Evolutionary conservation across 1,140 invertebrate species (phyloP).

Genomic region (Ptiloglossa arizonensis): DNA sequence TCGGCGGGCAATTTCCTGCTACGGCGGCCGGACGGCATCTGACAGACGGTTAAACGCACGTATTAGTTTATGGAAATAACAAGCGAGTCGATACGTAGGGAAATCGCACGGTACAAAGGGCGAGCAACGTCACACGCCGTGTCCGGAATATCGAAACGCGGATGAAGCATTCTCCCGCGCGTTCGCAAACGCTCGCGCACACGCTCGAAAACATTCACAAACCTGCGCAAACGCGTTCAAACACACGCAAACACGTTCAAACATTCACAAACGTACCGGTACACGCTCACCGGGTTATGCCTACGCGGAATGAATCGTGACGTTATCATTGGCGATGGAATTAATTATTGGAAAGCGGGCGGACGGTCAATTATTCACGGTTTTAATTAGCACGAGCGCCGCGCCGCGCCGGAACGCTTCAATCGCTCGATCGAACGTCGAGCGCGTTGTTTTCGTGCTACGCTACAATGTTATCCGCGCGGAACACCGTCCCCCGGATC

Average conservation of each 20-base stretch:
- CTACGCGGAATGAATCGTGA: constrained; percentile 53
- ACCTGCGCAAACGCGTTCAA: no score
- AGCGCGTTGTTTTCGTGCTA: constrained; percentile 35
- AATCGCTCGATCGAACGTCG: constrained; percentile 26
- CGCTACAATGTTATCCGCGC: constrained; percentile 7
- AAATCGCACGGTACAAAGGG: constrained; percentile 39
- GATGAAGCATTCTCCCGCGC: constrained; percentile 48
- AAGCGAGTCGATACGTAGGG: constrained; percentile 37
- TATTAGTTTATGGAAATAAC: constrained; percentile 46
- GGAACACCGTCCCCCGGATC: neutral
- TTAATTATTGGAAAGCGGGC: constrained; percentile 66
- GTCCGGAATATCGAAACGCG: constrained; percentile 43
- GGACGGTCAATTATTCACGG: constrained; percentile 64
- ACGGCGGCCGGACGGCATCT: neutral
- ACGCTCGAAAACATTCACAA: no score
- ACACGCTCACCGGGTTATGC: constrained; percentile 34
- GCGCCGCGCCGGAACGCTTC: constrained; percentile 10
- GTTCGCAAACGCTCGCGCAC: no score
- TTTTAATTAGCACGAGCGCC: constrained; percentile 63
- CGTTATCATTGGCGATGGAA: constrained; percentile 62
- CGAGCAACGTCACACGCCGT: constrained; percentile 20
- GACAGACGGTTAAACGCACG: constrained; percentile 34
- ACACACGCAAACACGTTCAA: no score
- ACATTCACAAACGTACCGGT: no score
- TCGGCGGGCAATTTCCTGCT: neutral